These are phyloP conservation scores for Caenorhabditis brenneri DNA, from an alignment of 1,140 invertebrate genomes.

Conservation along the genomic window DNA sequence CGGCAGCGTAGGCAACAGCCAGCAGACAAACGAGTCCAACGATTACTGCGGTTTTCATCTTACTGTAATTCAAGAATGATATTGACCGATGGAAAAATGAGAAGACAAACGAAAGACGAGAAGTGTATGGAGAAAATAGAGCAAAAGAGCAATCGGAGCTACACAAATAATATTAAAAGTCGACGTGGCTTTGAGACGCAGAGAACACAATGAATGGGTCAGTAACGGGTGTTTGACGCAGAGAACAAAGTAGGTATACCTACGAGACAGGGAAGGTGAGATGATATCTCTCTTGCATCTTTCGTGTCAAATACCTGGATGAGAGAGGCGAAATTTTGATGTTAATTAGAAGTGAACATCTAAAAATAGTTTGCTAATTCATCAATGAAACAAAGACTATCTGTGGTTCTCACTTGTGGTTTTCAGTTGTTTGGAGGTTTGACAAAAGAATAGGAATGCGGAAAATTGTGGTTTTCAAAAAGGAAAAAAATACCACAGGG, in stretches of 20 bases:
- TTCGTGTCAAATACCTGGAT: too few species aligned
- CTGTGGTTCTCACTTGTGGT: too few species aligned
- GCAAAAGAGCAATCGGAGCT: not conserved
- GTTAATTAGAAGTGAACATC: too few species aligned
- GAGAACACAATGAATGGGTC: not conserved
- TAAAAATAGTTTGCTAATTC: too few species aligned
- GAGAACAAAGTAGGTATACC: not conserved
- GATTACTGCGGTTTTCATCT: not conserved
- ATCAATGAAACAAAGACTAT: too few species aligned
- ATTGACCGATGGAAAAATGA: not conserved
- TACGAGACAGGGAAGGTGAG: too few species aligned
- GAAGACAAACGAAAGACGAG: not conserved
- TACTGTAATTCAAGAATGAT: not conserved
- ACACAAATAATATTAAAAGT: not conserved
- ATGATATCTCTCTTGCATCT: too few species aligned
- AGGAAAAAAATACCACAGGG: too few species aligned
- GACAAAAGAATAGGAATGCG: too few species aligned
- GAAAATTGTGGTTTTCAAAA: too few species aligned
- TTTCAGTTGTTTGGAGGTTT: too few species aligned
- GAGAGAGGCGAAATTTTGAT: too few species aligned
- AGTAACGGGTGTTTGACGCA: not conserved
- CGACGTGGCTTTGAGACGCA: not conserved
- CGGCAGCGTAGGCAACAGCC: not conserved
- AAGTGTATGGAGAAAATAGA: not conserved
- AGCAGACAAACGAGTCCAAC: constrained; percentile 5